Percentiles rank a stretch among this genome's conserved stretches.
Evolutionary conservation across 92 coral and sea anemone genomes (phyloP).

Genomic region (Phenganax stokvisi): DNA sequence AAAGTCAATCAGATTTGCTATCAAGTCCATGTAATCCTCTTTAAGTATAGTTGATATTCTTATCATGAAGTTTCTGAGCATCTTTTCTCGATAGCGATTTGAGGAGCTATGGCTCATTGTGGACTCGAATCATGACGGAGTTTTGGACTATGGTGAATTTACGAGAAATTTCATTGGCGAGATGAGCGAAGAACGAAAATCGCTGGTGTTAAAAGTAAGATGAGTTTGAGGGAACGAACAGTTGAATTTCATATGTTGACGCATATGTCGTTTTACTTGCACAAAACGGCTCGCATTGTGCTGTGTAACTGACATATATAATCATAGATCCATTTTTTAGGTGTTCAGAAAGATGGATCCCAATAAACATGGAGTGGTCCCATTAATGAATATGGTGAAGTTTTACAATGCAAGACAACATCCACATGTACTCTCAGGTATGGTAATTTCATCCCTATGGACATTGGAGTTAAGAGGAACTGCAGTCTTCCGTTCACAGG

Average conservation of each 20-base stretch:
- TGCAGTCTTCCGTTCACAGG: too few relatives aligned
- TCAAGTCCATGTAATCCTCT: neutral
- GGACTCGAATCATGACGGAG: slow-evolving; percentile 88
- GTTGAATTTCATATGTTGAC: slow-evolving; percentile 4
- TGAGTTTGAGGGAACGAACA: neutral
- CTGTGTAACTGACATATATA: neutral
- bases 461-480: neutral
- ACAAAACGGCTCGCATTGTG: neutral
- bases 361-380: slow-evolving; percentile 75
- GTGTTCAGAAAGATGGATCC: slow-evolving; percentile 91
- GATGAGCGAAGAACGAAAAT: slow-evolving; percentile 84
- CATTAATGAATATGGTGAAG: slow-evolving; percentile 69
- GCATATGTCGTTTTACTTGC: neutral
- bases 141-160: slow-evolving; percentile 88
- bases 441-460: neutral
- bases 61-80: neutral
- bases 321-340: slow-evolving; percentile 34
- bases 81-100: slow-evolving; percentile 51
- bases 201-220: slow-evolving; percentile 78
- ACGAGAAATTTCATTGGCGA: slow-evolving; percentile 94
- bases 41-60: neutral
- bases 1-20: neutral
- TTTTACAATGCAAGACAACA: slow-evolving; percentile 81
- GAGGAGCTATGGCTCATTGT: slow-evolving; percentile 67
- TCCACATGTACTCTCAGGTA: slow-evolving; percentile 81